Base-by-base conservation (phyloP, 2,113 vertebrate species). In the Herpailurus yagouaroundi region DNA sequence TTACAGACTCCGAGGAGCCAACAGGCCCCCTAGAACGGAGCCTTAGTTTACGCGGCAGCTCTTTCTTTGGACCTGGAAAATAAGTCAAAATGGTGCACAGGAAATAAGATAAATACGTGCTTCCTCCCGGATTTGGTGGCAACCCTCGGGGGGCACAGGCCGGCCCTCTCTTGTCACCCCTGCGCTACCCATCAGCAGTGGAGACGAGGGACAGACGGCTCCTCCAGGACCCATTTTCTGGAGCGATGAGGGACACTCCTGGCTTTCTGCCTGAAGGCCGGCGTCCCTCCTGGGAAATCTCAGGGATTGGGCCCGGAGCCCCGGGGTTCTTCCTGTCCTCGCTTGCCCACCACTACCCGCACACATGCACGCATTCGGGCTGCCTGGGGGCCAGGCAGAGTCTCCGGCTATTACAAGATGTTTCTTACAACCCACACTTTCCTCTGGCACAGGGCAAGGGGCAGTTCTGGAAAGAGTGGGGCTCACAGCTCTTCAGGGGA, bases 1-100 rank as follows among this genome's bases (percentile, higher is more conserved):
- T 98, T 98, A 98, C 93, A 89, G 97, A 94, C 95, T 97, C 87
- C 92, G 25, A 96, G 91, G 94, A 96, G 97, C 95, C 97, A 95
- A 74, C 25, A 88, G 87, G 55, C 95, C 63, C 87, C 66, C 90
- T 76, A 94, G 97, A 89, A 97, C n/a, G 10, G 92, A 79, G 93
- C 57, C 45, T 10, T 94, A 95, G 91, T 98, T 98, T 97, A 97
- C 85, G 31, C 86, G 45, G 96, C 91, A 96, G 87, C 85, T 98
- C 50, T 91, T 97, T 97, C 74, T 95, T 79, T 73, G 88, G 96
- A 94, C 80, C 5, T 77, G 1, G 5, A 97, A 94, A 98, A 57
- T 83, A 97, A 97, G 74, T 96, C 95, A 89, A 97, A 98, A 94
- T 57, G 87, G 88, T 91, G 33, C 8, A 7, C 63, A 93, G 95